A percentile compares a stretch with the other conserved stretches of the same genome.
Conservation (phyloP, 2,888 invertebrate genomes). For the Lasioglossum oenotherae region DNA sequence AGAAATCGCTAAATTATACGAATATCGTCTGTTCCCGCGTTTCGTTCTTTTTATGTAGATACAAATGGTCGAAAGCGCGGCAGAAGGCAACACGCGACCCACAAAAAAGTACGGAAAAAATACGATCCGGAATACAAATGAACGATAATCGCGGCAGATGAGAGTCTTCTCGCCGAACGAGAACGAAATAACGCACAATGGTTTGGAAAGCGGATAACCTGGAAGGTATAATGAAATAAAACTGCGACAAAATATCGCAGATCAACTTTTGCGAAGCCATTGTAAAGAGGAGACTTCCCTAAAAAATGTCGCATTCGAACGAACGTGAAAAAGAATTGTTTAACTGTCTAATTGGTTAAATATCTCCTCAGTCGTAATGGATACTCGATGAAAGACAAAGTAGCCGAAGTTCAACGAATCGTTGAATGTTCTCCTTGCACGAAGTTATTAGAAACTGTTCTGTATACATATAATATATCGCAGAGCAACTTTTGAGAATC, state of each 20-base stretch:
- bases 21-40: neutral
- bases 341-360: neutral
- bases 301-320: too few relatives aligned
- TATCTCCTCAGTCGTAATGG: neutral
- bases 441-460: neutral
- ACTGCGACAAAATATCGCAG: neutral
- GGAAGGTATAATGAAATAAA: neutral
- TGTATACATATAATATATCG: too few relatives aligned
- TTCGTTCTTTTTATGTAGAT: neutral
- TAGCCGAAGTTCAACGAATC: too few relatives aligned
- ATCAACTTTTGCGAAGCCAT: neutral
- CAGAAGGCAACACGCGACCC: neutral
- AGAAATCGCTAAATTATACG: neutral
- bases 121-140: conserved; percentile 2
- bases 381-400: too few relatives aligned
- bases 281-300: too few relatives aligned
- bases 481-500: too few relatives aligned
- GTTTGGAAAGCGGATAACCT: neutral
- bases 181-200: neutral
- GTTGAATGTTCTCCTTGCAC: too few relatives aligned
- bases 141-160: neutral
- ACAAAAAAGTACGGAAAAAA: neutral
- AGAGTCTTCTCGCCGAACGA: neutral
- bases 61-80: neutral
- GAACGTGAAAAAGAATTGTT: too few relatives aligned